Conservation (phyloP, 2,113 vertebrate species). For the Delphinapterus leucas region DNA sequence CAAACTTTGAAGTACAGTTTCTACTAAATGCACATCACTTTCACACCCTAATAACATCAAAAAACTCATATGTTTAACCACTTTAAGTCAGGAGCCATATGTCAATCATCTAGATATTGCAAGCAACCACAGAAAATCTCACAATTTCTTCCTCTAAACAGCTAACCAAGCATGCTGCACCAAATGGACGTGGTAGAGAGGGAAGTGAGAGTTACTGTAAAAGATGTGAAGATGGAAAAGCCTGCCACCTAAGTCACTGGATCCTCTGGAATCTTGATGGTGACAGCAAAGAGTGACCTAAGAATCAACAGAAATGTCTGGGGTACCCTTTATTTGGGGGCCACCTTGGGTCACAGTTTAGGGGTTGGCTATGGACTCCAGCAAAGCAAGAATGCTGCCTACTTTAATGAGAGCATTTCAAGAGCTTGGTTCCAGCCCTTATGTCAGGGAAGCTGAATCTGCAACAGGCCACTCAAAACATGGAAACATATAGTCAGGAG, state of each 20-base stretch:
- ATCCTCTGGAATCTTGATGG: background rate
- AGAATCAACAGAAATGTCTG: background rate
- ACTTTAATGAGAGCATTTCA: background rate
- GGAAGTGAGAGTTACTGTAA: background rate
- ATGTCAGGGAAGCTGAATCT: background rate
- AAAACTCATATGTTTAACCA: background rate
- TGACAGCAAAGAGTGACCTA: background rate
- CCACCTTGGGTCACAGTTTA: background rate
- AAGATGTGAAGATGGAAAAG: background rate
- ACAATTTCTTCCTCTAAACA: background rate
- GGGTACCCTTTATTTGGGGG: background rate
- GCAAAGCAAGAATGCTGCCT: background rate
- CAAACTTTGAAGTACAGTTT: background rate
- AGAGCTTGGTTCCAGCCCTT: background rate
- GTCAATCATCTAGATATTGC: background rate
- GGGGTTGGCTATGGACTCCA: background rate
- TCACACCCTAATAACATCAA: background rate
- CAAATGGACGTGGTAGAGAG: background rate
- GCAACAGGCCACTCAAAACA: background rate
- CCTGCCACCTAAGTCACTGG: background rate
- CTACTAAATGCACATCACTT: background rate
- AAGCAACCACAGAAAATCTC: background rate
- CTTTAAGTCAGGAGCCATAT: background rate
- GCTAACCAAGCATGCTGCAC: background rate
- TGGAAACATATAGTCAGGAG: background rate